A percentile compares a stretch with the other conserved stretches of the same genome.
Evolutionary conservation across 2,888 invertebrate species (phyloP).

Genomic region (Tetanocera ferruginea): DNA sequence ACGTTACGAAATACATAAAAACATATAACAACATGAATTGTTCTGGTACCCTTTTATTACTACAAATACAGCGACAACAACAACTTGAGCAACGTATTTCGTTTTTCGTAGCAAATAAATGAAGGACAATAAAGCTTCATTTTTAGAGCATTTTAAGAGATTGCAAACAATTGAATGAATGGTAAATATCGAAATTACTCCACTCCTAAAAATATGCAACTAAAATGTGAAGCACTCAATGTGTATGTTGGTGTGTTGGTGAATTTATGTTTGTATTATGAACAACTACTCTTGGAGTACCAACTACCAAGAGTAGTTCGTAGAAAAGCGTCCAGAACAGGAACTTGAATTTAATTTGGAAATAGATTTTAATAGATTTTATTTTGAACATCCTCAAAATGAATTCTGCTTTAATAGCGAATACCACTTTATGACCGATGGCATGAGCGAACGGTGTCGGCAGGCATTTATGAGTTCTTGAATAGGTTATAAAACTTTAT

Average conservation of each 20-base stretch:
- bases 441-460: neutral
- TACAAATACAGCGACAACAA: neutral
- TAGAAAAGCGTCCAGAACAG: neutral
- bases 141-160: conserved; percentile 18
- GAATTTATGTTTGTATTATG: neutral
- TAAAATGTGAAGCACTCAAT: neutral
- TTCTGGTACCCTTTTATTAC: conserved; percentile 11
- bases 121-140: neutral
- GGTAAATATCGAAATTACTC: conserved; percentile 13
- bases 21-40: neutral
- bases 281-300: too few species aligned
- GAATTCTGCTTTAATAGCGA: conserved; percentile 2
- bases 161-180: conserved; percentile 23
- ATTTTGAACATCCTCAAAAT: conserved; percentile 25
- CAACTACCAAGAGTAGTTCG: too few species aligned
- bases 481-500: conserved; percentile 37
- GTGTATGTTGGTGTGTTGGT: neutral
- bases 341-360: conserved; percentile 38
- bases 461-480: conserved; percentile 36
- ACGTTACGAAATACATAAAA: conserved; percentile 4
- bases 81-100: neutral
- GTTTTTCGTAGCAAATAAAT: neutral
- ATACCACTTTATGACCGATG: conserved; percentile 11
- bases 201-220: conserved; percentile 28
- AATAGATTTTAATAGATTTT: conserved; percentile 42